Base-by-base conservation (phyloP, 2,888 invertebrate genomes). In the Eulithis prunata region DNA sequence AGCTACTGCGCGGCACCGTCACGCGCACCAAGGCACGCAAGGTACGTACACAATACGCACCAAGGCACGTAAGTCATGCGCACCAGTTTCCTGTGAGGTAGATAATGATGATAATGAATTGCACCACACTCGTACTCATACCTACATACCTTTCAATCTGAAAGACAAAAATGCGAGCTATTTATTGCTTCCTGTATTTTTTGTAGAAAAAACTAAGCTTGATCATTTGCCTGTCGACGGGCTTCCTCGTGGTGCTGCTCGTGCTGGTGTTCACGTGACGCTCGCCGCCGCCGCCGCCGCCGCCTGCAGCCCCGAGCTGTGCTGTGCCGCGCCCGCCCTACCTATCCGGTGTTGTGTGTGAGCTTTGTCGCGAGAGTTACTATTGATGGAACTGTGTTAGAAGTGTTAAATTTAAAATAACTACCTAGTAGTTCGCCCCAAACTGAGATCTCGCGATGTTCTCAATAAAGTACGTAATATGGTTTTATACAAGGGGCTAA, bases 1-100 rank as follows among this genome's bases (percentile, higher is more conserved):
- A 95, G 74, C 89, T 95, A 59, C 84, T 88, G 64, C 89, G 90
- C 75, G 95, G 95, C 58, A 88, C 90, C 74, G 86, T 90, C 74
- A 91, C 84, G 70, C 91, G 89, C 73, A 83, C 80, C 53, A 93
- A 87, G 76, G 84, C 92, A 55, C 85, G 88, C 66, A 94, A 94
- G 93, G 95, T 95, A 84, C 65, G 64, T 45, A 5, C 38, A 5
- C 8, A 32, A 91, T 84, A 69, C 91, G 89, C 73, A 84, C 80
- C 53, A 93, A 87, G 75, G 84, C 93, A 55, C 13, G 2, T 46
- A 13, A 46, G 21, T 21, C 21, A 21, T 21, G 21, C n/a, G n/a
- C n/a, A n/a, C n/a, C n/a, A n/a, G n/a, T n/a, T n/a, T n/a, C n/a
- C n/a, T n/a, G n/a, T n/a, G n/a, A n/a, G n/a, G n/a, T 21, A 21